These are phyloP conservation scores for Bemisia tabaci DNA, from an alignment of 1,140 invertebrate species.

Conservation along the genomic window DNA sequence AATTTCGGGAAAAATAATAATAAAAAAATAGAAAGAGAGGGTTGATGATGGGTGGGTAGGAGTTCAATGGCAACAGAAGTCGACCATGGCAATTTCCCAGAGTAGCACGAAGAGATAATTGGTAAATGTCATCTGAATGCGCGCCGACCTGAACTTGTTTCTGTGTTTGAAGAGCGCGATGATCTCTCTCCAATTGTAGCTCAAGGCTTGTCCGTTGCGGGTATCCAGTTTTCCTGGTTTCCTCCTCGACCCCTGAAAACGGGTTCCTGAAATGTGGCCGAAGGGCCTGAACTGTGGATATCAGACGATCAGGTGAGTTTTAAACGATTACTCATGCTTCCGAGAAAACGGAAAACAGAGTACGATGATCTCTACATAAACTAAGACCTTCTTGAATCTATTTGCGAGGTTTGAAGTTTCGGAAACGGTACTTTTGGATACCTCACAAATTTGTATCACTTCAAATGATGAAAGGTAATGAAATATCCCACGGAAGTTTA, in stretches of 20 bases:
- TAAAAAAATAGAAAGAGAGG: neutral
- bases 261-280: no score
- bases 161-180: neutral
- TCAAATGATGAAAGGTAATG: no score
- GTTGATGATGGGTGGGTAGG: neutral
- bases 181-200: conserved; percentile 2
- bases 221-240: neutral
- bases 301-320: no score
- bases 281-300: no score
- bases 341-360: no score
- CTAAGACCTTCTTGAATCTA: no score
- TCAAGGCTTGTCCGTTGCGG: neutral
- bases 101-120: conserved; percentile 13
- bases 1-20: neutral
- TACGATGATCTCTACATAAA: no score
- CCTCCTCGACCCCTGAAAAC: neutral
- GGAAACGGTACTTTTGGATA: no score
- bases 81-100: conserved; percentile 18
- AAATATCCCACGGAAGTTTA: no score
- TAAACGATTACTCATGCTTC: no score
- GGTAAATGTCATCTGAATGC: conserved; percentile 11
- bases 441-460: no score
- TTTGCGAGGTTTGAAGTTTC: no score
- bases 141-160: neutral
- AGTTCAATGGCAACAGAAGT: conserved; percentile 16